A percentile compares a stretch with the other conserved stretches of the same genome.
Conservation (phyloP, 2,113 vertebrate species). For the Monarcha castaneiventris region DNA sequence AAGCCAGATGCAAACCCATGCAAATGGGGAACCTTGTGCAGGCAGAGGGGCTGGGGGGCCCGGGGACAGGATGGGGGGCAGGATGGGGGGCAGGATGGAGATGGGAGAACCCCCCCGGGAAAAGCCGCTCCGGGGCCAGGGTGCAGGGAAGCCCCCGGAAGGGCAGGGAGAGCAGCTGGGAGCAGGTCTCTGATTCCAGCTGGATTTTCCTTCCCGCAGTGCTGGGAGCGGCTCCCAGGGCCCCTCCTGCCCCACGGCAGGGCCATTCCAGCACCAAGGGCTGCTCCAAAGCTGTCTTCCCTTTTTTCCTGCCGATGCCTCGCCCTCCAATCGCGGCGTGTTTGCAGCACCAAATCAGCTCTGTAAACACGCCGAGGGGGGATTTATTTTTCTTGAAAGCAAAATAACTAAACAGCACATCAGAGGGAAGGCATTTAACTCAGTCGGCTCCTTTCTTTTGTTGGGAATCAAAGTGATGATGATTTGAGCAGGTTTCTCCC, state of each 20-base stretch:
- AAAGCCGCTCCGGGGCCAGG: fast-evolving
- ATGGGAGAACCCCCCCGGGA: background rate
- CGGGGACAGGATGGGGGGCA: background rate
- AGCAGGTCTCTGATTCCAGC: background rate
- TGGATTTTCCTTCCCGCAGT: fast-evolving
- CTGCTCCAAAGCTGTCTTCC: fast-evolving
- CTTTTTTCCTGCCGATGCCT: background rate
- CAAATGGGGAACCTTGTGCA: background rate
- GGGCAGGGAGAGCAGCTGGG: background rate
- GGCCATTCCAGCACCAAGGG: fast-evolving
- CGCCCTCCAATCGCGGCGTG: background rate
- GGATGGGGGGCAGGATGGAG: background rate
- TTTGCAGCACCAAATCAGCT: background rate
- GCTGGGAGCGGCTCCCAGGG: fast-evolving
- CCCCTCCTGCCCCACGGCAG: fast-evolving
- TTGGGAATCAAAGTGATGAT: background rate
- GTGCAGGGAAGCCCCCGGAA: background rate
- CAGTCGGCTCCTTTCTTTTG: background rate
- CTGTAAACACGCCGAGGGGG: background rate
- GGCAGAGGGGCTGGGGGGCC: background rate
- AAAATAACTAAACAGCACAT: background rate
- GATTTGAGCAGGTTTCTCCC: background rate
- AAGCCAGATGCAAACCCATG: background rate
- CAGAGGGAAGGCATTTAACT: background rate
- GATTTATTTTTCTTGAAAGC: conserved; percentile 13